Evolutionary conservation across 2,797 vertebrate species (phyloP), one percentile per base, ranked within the genome.

Genomic region (Chrosomus eos): DNA sequence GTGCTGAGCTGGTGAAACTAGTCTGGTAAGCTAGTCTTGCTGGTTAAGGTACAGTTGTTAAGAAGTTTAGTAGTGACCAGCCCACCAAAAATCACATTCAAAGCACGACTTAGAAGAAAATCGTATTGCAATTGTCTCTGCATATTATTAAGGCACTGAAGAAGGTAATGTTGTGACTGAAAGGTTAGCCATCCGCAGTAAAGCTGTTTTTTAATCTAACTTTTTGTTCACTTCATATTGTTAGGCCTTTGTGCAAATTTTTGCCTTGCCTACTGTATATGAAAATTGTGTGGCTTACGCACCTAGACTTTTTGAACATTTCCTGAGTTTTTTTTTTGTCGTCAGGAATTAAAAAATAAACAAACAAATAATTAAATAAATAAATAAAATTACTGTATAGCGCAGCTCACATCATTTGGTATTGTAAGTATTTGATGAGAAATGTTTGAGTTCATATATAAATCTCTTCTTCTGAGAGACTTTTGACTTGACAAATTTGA

Each of bases 401-500:
- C 3, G 23, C 9, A 66, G 21, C 3, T 36, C 33, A n/a, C 7
- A 53, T n/a, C 1, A 53, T 68, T 31, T 70, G 16, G 4, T 38
- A 7, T 51, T 36, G 26, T 9, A 66, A 4, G 7, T 45, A 48
- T 67, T 51, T 10, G 2, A 58, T 77, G 23, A 60, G 28, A 75
- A 28, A 53, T 55, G 26, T 31, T 51, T 16, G 31, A 21, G 14
- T 21, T 67, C 1, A 36, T 1, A 36, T 67, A 13, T 19, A 28
- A 62, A 78, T 60, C 75, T 43, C 38, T 80, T 33, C 18, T 62
- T 31, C 71, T 73, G 48, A 55, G 28, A n/a, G 31, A 55, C 31
- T 11, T n/a, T 55, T 55, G 51, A 38, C 73, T 51, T 16, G 33
- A 38, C 18, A 33, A 36, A 74, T 58, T 38, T n/a, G 9, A 26